Evolutionary conservation across 2,797 vertebrate species (phyloP).

Genomic region (Mus minutoides): DNA sequence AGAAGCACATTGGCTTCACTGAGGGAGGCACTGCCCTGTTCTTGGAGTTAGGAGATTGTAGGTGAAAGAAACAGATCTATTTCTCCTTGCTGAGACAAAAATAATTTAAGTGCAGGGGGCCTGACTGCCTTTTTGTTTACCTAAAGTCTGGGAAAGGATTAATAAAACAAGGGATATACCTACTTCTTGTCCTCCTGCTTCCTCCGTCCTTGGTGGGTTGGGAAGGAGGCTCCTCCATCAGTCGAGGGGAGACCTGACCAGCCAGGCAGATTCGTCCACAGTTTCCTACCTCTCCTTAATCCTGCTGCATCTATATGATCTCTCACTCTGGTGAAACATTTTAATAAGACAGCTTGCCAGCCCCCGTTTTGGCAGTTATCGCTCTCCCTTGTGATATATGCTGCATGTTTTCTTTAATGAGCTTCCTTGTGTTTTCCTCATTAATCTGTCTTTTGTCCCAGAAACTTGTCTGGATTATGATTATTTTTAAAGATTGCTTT

Average conservation of each 20-base stretch:
- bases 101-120: background rate
- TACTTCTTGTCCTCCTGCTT: background rate
- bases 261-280: background rate
- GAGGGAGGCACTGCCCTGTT: background rate
- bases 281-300: background rate
- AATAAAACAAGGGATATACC: background rate
- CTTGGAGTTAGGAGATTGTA: background rate
- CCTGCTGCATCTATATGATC: background rate
- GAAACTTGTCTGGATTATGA: background rate
- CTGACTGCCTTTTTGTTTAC: background rate
- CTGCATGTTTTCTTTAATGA: background rate
- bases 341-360: background rate
- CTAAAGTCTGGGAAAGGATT: background rate
- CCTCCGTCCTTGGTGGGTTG: background rate
- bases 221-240: background rate
- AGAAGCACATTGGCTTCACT: background rate
- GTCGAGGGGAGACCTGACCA: background rate
- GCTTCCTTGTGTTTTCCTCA: background rate
- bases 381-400: background rate
- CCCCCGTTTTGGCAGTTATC: background rate
- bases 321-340: background rate
- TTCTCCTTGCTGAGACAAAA: background rate
- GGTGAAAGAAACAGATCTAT: background rate
- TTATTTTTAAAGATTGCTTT: background rate
- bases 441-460: background rate